Evolutionary conservation across 2,113 vertebrate genomes (phyloP).

Genomic region (Pygoscelis antarcticus): DNA sequence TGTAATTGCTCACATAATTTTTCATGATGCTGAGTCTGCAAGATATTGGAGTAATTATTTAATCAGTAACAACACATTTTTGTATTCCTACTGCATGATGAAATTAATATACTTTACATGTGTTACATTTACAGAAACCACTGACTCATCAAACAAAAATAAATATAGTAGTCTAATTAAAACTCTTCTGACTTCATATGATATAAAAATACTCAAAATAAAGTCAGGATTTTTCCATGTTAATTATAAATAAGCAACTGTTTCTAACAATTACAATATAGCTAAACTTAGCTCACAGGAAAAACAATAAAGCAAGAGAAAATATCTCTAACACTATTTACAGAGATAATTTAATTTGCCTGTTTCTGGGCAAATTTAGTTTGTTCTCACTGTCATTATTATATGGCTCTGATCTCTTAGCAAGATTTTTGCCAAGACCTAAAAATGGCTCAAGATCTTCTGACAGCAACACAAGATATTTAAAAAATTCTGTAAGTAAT

Average conservation of each 20-base stretch:
- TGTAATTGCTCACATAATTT: constrained; percentile 47
- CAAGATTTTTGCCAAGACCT: neutral
- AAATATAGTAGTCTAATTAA: constrained; percentile 37
- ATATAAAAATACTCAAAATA: neutral
- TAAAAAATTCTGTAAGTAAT: neutral
- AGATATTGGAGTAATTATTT: constrained; percentile 45
- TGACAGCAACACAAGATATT: neutral
- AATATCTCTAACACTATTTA: neutral
- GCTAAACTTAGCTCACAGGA: neutral
- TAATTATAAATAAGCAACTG: neutral
- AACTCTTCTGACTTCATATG: neutral
- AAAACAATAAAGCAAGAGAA: neutral
- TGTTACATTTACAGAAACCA: constrained; percentile 32
- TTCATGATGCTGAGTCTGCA: constrained; percentile 7
- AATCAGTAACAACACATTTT: constrained; percentile 50
- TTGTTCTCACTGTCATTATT: neutral
- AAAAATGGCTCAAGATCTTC: neutral
- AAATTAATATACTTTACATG: constrained; percentile 41
- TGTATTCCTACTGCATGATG: constrained; percentile 21
- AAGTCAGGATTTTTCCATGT: neutral
- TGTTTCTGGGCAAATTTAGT: neutral
- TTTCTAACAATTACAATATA: neutral
- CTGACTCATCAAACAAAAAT: constrained; percentile 35
- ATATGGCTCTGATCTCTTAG: neutral
- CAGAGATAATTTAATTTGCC: neutral